phyloP scores from a whole-genome alignment of 2,797 vertebrate species.

The Thunnus albacares region DNA sequence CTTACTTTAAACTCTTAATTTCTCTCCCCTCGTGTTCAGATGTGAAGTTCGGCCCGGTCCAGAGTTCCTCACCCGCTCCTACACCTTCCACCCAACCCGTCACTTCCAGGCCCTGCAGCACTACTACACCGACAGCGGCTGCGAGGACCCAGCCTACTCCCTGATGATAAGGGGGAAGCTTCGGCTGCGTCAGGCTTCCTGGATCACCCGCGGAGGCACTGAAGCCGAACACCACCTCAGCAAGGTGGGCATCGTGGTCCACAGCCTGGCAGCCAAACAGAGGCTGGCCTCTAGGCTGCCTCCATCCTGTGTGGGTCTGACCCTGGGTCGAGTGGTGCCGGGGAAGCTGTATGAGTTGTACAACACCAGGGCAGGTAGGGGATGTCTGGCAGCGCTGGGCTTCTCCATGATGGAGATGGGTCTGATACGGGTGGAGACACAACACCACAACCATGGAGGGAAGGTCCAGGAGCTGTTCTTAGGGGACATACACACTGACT shows the following conservation, averaged over 20 bases:
- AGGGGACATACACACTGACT: conserved; percentile 92
- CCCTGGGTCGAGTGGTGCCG: conserved; percentile 71
- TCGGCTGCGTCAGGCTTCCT: conserved; percentile 91
- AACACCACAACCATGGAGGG: conserved; percentile 77
- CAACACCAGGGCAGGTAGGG: conserved; percentile 82
- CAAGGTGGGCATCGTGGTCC: conserved; percentile 91
- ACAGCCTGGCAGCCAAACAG: conserved; percentile 85
- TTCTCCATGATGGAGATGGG: conserved; percentile 93
- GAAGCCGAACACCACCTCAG: conserved; percentile 91
- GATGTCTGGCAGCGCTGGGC: conserved; percentile 87
- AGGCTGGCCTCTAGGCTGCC: conserved; percentile 82
- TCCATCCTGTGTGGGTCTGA: conserved; percentile 75
- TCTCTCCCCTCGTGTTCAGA: conserved; percentile 72
- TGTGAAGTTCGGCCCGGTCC: conserved; percentile 93
- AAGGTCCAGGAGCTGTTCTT: conserved; percentile 91
- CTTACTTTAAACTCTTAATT: neutral
- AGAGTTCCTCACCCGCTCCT: conserved; percentile 93
- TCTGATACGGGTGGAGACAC: conserved; percentile 89
- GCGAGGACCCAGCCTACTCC: conserved; percentile 89
- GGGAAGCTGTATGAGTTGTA: conserved; percentile 89
- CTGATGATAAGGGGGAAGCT: conserved; percentile 92
- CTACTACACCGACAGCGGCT: conserved; percentile 90
- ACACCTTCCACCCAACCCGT: conserved; percentile 90
- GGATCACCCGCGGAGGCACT: conserved; percentile 92
- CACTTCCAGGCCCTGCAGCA: conserved; percentile 92